phyloP scores from a whole-genome alignment of 2,797 vertebrate species.

The Acipenser transmontanus region DNA sequence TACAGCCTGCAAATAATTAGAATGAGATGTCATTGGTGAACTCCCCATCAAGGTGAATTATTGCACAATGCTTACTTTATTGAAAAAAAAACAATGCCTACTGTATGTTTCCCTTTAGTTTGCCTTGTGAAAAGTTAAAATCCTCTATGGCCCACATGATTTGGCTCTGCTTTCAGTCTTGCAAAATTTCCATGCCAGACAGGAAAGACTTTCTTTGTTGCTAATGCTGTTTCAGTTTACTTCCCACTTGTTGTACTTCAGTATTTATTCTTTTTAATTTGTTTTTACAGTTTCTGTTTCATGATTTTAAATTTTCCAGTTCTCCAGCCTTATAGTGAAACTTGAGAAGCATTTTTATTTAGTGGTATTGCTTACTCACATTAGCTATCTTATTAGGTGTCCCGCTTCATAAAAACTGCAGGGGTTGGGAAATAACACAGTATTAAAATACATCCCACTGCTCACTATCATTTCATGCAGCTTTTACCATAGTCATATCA shows the following conservation, averaged over 20 bases:
- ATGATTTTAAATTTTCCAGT: not conserved
- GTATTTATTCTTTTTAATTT: not conserved
- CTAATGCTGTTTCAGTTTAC: constrained; percentile 8
- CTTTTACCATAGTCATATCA: too few relatives aligned
- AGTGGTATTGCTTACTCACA: too few relatives aligned
- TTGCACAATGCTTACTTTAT: constrained; percentile 17
- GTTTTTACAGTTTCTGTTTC: not conserved
- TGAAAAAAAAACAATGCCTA: constrained; percentile 7
- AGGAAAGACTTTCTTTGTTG: constrained; percentile 10
- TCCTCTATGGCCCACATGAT: constrained; percentile 6
- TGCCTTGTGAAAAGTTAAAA: constrained; percentile 19
- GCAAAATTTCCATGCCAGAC: constrained; percentile 18
- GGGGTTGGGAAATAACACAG: too few relatives aligned
- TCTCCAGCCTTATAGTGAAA: too few relatives aligned
- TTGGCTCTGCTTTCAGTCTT: constrained; percentile 11
- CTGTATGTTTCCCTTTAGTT: not conserved
- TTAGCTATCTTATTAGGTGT: too few relatives aligned
- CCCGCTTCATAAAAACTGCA: too few relatives aligned
- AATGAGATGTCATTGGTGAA: constrained; percentile 38
- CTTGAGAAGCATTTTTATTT: too few relatives aligned
- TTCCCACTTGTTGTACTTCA: constrained; percentile 6
- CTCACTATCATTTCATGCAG: too few relatives aligned
- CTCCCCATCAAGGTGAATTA: constrained; percentile 37
- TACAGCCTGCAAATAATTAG: constrained; percentile 39
- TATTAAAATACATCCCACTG: too few relatives aligned